A percentile compares a stretch with the other conserved stretches of the same genome.
These are phyloP conservation scores for Spisula solida DNA, from an alignment of 2,888 invertebrate genomes.

Conservation along the genomic window DNA sequence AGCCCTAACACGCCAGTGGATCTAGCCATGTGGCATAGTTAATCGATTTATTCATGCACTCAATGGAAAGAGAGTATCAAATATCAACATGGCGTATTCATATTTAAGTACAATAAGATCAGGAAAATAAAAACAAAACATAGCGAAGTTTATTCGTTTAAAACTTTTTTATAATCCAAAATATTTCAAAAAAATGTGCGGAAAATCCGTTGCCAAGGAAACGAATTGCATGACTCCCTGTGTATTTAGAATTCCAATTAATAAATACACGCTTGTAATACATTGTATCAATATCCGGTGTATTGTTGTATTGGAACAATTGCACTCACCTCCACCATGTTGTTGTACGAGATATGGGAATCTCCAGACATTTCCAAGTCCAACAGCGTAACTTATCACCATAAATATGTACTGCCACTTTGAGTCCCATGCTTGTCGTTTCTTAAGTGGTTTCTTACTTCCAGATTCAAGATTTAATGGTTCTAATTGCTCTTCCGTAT, in stretches of 20 bases:
- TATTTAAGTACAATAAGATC: not conserved
- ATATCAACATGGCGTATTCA: conserved; percentile 15
- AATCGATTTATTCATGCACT: not conserved
- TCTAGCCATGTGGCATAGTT: not conserved
- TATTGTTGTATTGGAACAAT: not conserved
- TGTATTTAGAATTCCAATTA: not conserved
- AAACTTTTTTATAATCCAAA: not conserved
- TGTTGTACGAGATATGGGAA: conserved; percentile 82
- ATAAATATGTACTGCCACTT: conserved; percentile 83
- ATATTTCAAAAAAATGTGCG: not conserved
- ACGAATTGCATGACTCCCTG: not conserved
- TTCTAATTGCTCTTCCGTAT: conserved; percentile 55
- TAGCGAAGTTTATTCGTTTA: not conserved
- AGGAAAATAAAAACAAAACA: not conserved
- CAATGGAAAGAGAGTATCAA: not conserved
- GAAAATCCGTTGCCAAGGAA: conserved; percentile 2
- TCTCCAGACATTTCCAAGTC: conserved; percentile 82
- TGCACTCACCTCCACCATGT: conserved; percentile 79
- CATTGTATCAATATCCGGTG: not conserved
- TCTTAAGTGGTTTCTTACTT: conserved; percentile 66
- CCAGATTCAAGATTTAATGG: conserved; percentile 52
- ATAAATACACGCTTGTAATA: not conserved
- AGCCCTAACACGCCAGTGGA: not conserved
- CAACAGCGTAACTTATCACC: conserved; percentile 83
- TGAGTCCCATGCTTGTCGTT: conserved; percentile 77